Evolutionary conservation across 1,140 invertebrate species (phyloP), one percentile per base, ranked within the genome.

Genomic region (Gryllus bimaculatus): DNA sequence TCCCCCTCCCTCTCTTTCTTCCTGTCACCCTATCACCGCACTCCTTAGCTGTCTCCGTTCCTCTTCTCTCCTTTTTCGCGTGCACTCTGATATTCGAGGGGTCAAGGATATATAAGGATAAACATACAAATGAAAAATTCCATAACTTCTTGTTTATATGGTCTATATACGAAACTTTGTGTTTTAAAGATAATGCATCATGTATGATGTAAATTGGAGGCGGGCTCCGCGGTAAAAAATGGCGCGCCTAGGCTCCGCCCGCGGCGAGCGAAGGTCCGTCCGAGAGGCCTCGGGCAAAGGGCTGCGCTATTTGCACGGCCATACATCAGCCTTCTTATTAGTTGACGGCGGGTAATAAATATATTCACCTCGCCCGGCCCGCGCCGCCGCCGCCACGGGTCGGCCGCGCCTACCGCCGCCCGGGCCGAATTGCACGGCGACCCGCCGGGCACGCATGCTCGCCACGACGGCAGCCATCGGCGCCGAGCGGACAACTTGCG

Each of bases 81-180:
- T 66, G 54, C 54, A 66, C 54, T 66, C 54, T 10, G 54, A 66
- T 13, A 66, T 66, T 66, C 54, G 54, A 66, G 10, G 54, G 54
- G 54, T 66, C 54, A 66, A 66, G 54, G 54, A 66, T 66, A 66
- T 66, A 66, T 18, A 66, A 7, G 54, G 7, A 1, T 66, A 66
- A 1, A 66, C 7, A 66, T n/a, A 66, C 54, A 66, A 66, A 3
- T 1, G 7, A 66, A 66, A 66, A 66, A 3, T 66, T 7, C 54
- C 54, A 66, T 66, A 66, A 66, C 54, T 66, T 18, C 54, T 66
- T 66, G 54, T 66, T n/a, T 66, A 66, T 66, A 66, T 66, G 54
- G 54, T 18, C 54, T 66, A 66, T 66, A 66, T 66, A 66, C 54
- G 54, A 66, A n/a, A 66, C 54, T 66, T 66, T 66, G 54, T 66